Conservation (phyloP, 2,888 invertebrate genomes). For the Sphaerophoria taeniata region DNA sequence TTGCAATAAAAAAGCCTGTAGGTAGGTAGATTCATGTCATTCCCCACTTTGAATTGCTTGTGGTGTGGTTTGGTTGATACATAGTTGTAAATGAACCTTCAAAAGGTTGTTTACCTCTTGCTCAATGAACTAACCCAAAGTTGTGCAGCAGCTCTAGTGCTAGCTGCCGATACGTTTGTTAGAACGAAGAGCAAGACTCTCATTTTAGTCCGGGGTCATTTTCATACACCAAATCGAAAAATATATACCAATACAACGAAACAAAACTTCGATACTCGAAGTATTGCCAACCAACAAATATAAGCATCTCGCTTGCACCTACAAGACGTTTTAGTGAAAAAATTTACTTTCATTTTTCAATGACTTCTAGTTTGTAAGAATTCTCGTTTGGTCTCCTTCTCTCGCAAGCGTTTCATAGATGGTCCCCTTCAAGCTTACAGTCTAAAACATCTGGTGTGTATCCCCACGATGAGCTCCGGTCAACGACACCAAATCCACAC, state of each 20-base stretch:
- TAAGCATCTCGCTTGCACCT: conserved; percentile 13
- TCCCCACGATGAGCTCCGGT: conserved; percentile 70
- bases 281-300: background rate
- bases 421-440: conserved; percentile 37
- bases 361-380: conserved; percentile 79
- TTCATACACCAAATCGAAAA: conserved; percentile 5
- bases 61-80: conserved; percentile 6
- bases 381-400: conserved; percentile 35
- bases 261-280: conserved; percentile 64
- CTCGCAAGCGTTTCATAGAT: background rate
- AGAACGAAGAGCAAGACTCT: conserved; percentile 62
- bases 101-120: conserved; percentile 82
- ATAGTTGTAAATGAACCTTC: conserved; percentile 79
- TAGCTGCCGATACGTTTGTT: conserved; percentile 33
- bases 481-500: conserved; percentile 65
- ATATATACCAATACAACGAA: conserved; percentile 3
- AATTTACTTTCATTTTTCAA: conserved; percentile 83
- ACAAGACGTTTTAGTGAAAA: conserved; percentile 44
- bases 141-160: conserved; percentile 29
- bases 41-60: background rate
- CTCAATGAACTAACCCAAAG: conserved; percentile 50
- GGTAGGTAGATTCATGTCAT: conserved; percentile 32
- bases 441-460: conserved; percentile 35
- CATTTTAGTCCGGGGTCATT: conserved; percentile 72
- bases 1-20: conserved; percentile 34